phyloP scores from a whole-genome alignment of 2,797 vertebrate species.

The Hemibagrus guttatus region DNA sequence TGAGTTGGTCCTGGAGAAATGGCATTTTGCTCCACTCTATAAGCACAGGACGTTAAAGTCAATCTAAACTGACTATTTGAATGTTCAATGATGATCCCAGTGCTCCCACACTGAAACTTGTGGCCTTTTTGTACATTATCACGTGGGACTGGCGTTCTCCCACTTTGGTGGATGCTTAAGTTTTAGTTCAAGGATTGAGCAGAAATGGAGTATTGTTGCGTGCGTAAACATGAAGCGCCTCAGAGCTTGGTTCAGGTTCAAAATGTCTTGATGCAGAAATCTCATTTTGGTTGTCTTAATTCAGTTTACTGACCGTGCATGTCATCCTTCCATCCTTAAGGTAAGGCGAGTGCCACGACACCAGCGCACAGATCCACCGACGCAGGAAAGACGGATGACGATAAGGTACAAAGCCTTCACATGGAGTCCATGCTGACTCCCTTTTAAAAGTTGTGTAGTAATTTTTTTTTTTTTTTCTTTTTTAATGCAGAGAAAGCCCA shows the following conservation, averaged over 20 bases:
- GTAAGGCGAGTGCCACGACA: constrained; percentile 43
- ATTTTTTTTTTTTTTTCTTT: not conserved
- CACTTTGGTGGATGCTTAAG: not conserved
- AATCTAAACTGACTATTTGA: no score
- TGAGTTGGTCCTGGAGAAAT: no score
- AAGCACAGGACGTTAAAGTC: no score
- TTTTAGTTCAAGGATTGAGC: not conserved
- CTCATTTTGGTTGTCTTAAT: rapidly evolving
- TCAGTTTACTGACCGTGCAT: not conserved
- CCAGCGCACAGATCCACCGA: not conserved
- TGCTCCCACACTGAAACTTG: not conserved
- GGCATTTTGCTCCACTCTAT: no score
- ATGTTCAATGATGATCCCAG: not conserved
- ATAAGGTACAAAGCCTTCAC: constrained; percentile 29
- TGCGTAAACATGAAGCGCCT: not conserved
- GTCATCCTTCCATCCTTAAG: constrained; percentile 44
- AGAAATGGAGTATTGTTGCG: not conserved
- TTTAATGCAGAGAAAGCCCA: constrained; percentile 35
- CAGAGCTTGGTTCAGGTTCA: not conserved
- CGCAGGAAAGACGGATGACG: constrained; percentile 31
- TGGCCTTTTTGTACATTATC: not conserved
- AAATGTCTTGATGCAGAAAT: not conserved
- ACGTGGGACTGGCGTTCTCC: not conserved
- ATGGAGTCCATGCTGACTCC: no score
- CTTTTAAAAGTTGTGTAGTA: not conserved